Conservation (phyloP, 2,888 invertebrate species). For the Stenoptilia bipunctidactyla region DNA sequence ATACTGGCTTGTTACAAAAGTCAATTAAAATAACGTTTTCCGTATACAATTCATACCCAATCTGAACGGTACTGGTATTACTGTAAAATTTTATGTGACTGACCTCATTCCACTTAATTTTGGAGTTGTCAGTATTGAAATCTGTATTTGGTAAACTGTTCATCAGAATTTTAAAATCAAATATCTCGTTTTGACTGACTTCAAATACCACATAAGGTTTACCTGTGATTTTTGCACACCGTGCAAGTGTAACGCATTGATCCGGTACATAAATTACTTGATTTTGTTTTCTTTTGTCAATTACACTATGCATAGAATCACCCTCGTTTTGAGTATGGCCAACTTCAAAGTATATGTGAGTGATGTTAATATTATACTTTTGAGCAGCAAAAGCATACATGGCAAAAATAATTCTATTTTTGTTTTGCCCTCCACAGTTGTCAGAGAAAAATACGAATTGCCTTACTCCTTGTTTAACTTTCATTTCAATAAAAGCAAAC, state of each 20-base stretch:
- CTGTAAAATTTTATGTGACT: too few relatives aligned
- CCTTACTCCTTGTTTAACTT: slow-evolving; percentile 3
- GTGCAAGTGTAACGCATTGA: background rate
- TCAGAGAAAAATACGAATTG: slow-evolving; percentile 7
- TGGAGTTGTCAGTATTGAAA: too few relatives aligned
- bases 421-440: slow-evolving; percentile 5
- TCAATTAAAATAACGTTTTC: too few relatives aligned
- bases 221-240: background rate
- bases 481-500: slow-evolving; percentile 4
- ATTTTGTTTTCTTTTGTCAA: slow-evolving; percentile 3
- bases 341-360: slow-evolving; percentile 7
- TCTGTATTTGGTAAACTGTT: too few relatives aligned
- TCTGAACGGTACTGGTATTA: too few relatives aligned
- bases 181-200: background rate
- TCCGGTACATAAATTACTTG: slow-evolving; percentile 3
- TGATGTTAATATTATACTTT: slow-evolving; percentile 7
- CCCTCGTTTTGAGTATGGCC: slow-evolving; percentile 9
- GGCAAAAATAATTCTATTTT: slow-evolving; percentile 7
- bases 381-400: slow-evolving; percentile 5
- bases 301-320: slow-evolving; percentile 3
- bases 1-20: too few relatives aligned
- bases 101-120: too few relatives aligned
- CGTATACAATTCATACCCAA: too few relatives aligned
- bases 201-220: background rate
- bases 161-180: background rate